Conservation (phyloP, 2,888 invertebrate species). For the Macrosoma leucophasiata region DNA sequence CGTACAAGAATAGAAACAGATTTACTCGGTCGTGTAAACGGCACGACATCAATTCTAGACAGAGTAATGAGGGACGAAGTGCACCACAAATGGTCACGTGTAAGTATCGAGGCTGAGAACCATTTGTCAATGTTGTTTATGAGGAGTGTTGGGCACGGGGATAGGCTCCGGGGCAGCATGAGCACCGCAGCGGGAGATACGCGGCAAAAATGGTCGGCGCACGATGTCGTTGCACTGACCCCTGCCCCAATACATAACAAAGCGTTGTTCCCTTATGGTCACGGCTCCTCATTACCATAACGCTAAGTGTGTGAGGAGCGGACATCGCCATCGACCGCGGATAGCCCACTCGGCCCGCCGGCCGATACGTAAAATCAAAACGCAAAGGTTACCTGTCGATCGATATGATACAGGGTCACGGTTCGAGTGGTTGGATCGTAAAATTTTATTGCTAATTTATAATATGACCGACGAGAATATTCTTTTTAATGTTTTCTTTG, state of each 20-base stretch:
- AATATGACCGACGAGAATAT: too few relatives aligned
- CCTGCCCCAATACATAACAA: constrained; percentile 38
- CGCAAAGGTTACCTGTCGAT: constrained; percentile 40
- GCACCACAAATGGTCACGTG: too few relatives aligned
- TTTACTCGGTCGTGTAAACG: too few relatives aligned
- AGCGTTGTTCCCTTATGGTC: constrained; percentile 47
- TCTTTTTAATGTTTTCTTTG: too few relatives aligned
- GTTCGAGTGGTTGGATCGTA: constrained; percentile 36
- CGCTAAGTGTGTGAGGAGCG: constrained; percentile 45
- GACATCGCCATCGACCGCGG: too few relatives aligned
- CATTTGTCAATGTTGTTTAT: constrained; percentile 60
- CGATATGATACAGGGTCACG: constrained; percentile 49
- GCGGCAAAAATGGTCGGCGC: constrained; percentile 52
- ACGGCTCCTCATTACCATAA: constrained; percentile 54
- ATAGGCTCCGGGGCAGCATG: constrained; percentile 31
- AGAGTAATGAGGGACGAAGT: too few relatives aligned
- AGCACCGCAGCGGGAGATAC: constrained; percentile 46
- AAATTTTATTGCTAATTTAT: constrained; percentile 47
- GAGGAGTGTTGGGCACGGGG: constrained; percentile 38
- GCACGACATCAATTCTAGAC: too few relatives aligned
- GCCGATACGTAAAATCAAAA: too few relatives aligned
- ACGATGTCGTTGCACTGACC: constrained; percentile 54
- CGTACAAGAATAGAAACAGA: too few relatives aligned
- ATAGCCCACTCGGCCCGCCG: constrained; percentile 34
- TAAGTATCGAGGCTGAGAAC: too few relatives aligned